These are phyloP conservation scores for Drosophila emarginata DNA, from an alignment of 2,888 invertebrate genomes.

Conservation along the genomic window DNA sequence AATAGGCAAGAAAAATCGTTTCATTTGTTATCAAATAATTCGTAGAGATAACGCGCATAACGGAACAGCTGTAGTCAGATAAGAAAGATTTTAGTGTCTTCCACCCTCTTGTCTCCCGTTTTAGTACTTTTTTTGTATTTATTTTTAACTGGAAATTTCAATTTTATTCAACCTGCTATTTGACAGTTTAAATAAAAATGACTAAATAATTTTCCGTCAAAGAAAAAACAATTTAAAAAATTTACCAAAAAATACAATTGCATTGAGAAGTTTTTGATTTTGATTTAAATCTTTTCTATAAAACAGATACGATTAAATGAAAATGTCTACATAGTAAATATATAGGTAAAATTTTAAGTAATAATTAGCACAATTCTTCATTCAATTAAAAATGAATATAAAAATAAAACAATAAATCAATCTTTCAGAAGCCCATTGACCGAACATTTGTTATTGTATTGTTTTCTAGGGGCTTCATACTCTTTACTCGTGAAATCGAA, in stretches of 20 bases:
- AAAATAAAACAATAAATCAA: slow-evolving; percentile 4
- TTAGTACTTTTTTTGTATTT: not conserved
- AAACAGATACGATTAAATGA: too few species aligned
- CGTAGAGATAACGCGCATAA: not conserved
- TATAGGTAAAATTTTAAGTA: not conserved
- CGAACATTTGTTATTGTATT: not conserved
- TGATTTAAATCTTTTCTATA: not conserved
- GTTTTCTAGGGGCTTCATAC: not conserved
- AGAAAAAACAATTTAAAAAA: not conserved
- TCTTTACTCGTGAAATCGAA: not conserved
- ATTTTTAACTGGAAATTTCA: not conserved
- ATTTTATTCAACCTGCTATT: not conserved
- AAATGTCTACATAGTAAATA: not conserved
- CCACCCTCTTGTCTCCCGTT: not conserved
- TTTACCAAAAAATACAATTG: not conserved
- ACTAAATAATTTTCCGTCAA: not conserved
- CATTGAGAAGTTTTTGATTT: not conserved
- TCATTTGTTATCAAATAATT: not conserved
- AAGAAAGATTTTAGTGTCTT: not conserved
- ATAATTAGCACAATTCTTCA: not conserved
- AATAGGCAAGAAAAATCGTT: not conserved
- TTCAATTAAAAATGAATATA: not conserved
- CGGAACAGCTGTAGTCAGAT: not conserved
- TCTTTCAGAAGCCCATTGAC: not conserved
- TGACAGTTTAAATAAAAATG: not conserved